Evolutionary conservation across 2,113 vertebrate genomes (phyloP).

Genomic region (Bubo blakistoni): DNA sequence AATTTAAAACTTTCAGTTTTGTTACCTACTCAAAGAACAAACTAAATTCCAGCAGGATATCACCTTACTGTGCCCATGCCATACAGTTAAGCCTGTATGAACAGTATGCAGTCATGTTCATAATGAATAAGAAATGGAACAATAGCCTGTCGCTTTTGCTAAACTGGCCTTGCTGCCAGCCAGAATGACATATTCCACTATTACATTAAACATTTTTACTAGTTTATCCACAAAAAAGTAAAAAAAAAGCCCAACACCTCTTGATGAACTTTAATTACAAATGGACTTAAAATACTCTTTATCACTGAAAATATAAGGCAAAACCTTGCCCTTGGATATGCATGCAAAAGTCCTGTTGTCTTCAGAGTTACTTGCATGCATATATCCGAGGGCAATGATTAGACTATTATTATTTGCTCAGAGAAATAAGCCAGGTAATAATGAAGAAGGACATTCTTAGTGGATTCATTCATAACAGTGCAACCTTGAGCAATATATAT

Average conservation of each 20-base stretch:
- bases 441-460: background rate
- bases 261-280: background rate
- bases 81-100: background rate
- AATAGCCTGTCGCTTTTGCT: background rate
- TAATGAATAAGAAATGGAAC: background rate
- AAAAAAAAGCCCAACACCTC: background rate
- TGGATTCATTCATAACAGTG: constrained; percentile 18
- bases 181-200: background rate
- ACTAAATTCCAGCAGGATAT: background rate
- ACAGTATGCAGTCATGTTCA: background rate
- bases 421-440: constrained; percentile 30
- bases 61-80: background rate
- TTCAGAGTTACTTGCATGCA: background rate
- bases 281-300: background rate
- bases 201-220: background rate
- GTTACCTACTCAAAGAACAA: background rate
- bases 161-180: background rate
- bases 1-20: background rate
- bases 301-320: background rate
- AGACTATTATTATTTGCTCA: background rate
- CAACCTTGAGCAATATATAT: background rate
- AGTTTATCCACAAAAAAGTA: background rate
- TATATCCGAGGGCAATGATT: background rate
- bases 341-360: background rate
- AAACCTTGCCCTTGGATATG: constrained; percentile 6